A percentile compares a stretch with the other conserved stretches of the same genome.
Evolutionary conservation across 2,888 invertebrate species (phyloP).

Genomic region (Nemurella pictetii): DNA sequence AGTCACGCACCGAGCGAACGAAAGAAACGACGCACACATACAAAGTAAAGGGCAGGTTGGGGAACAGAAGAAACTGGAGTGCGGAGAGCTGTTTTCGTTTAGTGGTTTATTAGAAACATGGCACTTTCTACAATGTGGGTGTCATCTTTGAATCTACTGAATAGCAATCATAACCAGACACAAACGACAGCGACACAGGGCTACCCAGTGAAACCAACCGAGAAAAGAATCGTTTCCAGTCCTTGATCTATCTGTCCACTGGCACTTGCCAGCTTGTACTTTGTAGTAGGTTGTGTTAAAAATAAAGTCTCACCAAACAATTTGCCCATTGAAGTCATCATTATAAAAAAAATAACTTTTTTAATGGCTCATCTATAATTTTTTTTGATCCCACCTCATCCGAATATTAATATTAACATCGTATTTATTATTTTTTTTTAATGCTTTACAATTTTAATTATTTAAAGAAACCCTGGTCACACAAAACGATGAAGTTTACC

Average conservation of each 20-base stretch:
- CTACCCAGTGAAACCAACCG: slow-evolving; percentile 36
- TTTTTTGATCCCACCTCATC: slow-evolving; percentile 22
- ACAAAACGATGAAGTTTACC: not conserved
- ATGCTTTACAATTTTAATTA: not conserved
- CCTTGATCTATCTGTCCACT: not conserved
- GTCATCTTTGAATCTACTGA: slow-evolving; percentile 41
- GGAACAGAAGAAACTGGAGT: no score
- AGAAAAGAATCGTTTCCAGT: slow-evolving; percentile 35
- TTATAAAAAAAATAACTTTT: slow-evolving; percentile 31
- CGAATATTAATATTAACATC: not conserved
- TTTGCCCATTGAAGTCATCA: not conserved
- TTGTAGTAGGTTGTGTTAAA: not conserved
- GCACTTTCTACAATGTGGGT: slow-evolving; percentile 44
- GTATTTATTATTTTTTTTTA: not conserved
- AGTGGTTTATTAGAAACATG: slow-evolving; percentile 44
- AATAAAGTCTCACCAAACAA: not conserved
- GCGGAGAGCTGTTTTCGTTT: not conserved
- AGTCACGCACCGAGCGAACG: no score
- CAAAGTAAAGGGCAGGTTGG: no score
- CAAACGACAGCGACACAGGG: not conserved
- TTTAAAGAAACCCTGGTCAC: not conserved
- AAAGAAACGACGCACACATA: no score
- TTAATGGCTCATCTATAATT: slow-evolving; percentile 37
- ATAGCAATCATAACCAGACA: slow-evolving; percentile 25
- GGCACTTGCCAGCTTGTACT: not conserved